Evolutionary conservation across 2,888 invertebrate genomes (phyloP), one percentile per base, ranked within the genome.

Genomic region (Spodoptera picta): DNA sequence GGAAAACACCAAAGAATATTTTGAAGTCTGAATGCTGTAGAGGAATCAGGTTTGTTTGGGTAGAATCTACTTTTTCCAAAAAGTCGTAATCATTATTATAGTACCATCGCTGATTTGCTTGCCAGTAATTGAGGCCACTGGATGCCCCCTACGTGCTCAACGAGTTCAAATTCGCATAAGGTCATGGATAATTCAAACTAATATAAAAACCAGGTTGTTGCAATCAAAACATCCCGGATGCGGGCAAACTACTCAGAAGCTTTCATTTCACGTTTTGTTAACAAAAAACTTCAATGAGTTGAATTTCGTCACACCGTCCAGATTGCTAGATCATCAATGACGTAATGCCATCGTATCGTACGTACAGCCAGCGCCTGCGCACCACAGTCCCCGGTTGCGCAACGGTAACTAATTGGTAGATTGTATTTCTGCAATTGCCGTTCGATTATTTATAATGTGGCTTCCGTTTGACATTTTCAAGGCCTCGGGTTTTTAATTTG

Each of bases 401-500:
- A 77, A 80, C 75, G 70, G 70, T 78, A 69, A 69, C 70, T 77
- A 79, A 79, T 76, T 70, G 72, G 46, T 54, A 66, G 70, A 73
- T 75, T 64, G 65, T 74, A 55, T 60, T 70, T 72, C 65, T 73
- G 73, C 73, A 77, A 79, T 66, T 70, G 69, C 61, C 54, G 60
- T 65, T 75, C 67, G 55, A 61, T 68, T 49, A 57, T 61, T 48
- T 49, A 62, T 73, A 73, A 73, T 64, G 52, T 66, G 53, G 57
- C 60, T 78, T 67, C 65, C 75, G 69, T 66, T 73, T 60, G 55
- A 47, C 71, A 70, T 67, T 63, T 72, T 63, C 69, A 72, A 75
- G 69, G 72, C 49, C 61, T 65, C 56, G 14, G 9, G 46, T 45
- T 69, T 60, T 61, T 44, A 45, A 48, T 59, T 65, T 48, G 50